Percentiles rank a stretch among this genome's conserved stretches.
Evolutionary conservation across 2,113 vertebrate genomes (phyloP).

Genomic region (Spermophilus dauricus): DNA sequence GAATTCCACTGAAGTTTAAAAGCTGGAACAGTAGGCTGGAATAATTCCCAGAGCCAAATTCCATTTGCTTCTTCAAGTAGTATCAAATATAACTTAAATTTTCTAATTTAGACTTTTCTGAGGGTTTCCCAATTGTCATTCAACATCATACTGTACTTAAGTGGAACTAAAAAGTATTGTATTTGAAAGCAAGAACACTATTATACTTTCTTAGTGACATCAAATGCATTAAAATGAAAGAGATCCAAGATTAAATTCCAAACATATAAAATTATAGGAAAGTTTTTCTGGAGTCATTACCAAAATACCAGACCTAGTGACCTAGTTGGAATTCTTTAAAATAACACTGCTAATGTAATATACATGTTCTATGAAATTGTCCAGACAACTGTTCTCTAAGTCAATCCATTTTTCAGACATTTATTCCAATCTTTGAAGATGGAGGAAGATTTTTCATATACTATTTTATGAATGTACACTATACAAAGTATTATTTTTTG

Average conservation of each 20-base stretch:
- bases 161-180: background rate
- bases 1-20: background rate
- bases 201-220: background rate
- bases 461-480: background rate
- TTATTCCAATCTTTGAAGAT: background rate
- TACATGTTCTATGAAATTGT: conserved; percentile 3
- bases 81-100: background rate
- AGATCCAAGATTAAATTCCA: background rate
- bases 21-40: background rate
- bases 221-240: background rate
- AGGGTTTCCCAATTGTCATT: background rate
- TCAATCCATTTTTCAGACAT: background rate
- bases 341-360: background rate
- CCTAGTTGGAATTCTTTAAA: background rate
- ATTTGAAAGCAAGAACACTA: background rate
- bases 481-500: background rate
- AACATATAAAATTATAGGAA: background rate
- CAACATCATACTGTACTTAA: background rate
- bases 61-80: background rate
- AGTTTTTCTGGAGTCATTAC: background rate
- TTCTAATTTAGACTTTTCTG: background rate
- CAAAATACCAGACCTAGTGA: background rate
- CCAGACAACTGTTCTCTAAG: background rate
- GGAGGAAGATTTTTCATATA: background rate
- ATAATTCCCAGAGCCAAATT: background rate